phyloP scores from a whole-genome alignment of 2,888 invertebrate genomes.

The Furcula furcula region DNA sequence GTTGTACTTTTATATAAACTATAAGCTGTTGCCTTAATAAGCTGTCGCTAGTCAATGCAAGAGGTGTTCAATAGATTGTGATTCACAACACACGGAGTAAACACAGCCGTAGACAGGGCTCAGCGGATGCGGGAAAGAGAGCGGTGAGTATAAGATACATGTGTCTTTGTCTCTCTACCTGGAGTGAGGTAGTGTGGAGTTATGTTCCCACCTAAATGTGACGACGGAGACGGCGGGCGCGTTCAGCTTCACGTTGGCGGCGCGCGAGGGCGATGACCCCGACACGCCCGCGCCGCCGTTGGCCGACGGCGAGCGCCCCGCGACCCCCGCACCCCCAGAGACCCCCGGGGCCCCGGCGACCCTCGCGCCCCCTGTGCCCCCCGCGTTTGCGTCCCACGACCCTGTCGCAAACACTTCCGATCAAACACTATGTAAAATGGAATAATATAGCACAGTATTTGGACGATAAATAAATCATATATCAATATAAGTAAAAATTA shows the following conservation, averaged over 20 bases:
- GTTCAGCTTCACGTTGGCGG: constrained; percentile 75
- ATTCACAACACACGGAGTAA: not conserved
- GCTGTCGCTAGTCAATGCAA: no score
- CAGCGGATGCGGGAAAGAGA: constrained; percentile 52
- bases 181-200: constrained; percentile 77
- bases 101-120: constrained; percentile 21
- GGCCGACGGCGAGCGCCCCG: constrained; percentile 30
- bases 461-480: no score
- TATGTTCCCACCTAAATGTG: constrained; percentile 95
- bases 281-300: constrained; percentile 47
- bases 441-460: no score
- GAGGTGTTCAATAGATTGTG: not conserved
- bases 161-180: constrained; percentile 85
- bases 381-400: constrained; percentile 32
- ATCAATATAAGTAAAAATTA: no score
- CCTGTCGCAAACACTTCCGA: constrained; percentile 25
- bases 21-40: no score
- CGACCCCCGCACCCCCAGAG: constrained; percentile 47
- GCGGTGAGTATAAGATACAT: constrained; percentile 30
- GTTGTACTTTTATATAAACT: no score
- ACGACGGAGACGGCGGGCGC: constrained; percentile 93
- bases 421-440: no score
- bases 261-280: constrained; percentile 62
- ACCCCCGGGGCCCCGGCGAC: constrained; percentile 11
- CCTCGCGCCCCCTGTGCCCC: constrained; percentile 53